Percentiles rank a stretch among this genome's conserved stretches.
Evolutionary conservation across 2,888 invertebrate species (phyloP).

Genomic region (Spodoptera exigua): DNA sequence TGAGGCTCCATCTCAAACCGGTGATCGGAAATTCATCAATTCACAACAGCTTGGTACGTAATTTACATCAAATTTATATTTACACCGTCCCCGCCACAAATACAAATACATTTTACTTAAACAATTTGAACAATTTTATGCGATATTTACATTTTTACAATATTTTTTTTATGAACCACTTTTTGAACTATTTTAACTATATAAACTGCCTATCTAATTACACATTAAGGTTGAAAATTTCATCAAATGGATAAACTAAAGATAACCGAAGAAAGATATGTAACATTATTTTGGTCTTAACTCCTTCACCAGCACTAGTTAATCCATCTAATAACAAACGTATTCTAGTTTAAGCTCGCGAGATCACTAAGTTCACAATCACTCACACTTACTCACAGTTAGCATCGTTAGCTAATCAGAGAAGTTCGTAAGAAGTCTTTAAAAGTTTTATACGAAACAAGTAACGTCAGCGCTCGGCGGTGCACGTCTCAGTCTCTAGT

Average conservation of each 20-base stretch:
- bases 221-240: constrained; percentile 11
- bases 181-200: constrained; percentile 20
- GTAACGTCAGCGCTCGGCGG: constrained; percentile 7
- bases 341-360: constrained; percentile 70
- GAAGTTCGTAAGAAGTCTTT: constrained; percentile 38
- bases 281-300: constrained; percentile 39
- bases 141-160: constrained; percentile 35
- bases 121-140: constrained; percentile 9
- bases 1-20: constrained; percentile 3
- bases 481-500: constrained; percentile 55
- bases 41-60: neutral
- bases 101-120: constrained; percentile 8
- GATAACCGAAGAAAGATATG: constrained; percentile 49
- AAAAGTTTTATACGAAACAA: constrained; percentile 30
- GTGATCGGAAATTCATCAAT: neutral
- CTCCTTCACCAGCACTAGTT: constrained; percentile 33
- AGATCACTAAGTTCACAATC: constrained; percentile 68
- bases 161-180: constrained; percentile 3
- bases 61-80: constrained; percentile 9
- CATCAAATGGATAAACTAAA: constrained; percentile 27
- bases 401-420: constrained; percentile 33
- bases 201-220: constrained; percentile 16
- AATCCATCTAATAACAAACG: constrained; percentile 47
- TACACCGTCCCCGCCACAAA: neutral
- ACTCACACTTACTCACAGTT: constrained; percentile 36